phyloP scores from a whole-genome alignment of 2,797 vertebrate species.

The Hemitrygon akajei region DNA sequence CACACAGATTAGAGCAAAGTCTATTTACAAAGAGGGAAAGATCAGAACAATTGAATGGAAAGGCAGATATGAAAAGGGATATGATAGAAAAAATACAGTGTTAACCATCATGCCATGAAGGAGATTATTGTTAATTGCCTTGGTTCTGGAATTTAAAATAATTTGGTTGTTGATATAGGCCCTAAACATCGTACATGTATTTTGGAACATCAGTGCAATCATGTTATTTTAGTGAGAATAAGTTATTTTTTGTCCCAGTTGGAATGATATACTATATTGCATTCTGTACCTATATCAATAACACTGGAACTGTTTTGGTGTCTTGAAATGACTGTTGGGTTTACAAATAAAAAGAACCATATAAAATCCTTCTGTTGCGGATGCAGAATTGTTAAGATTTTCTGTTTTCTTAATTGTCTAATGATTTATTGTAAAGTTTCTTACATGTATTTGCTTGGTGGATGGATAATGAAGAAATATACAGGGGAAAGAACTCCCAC shows the following conservation, averaged over 20 bases:
- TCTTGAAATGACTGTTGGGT: neutral
- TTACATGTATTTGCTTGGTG: neutral
- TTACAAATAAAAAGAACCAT: neutral
- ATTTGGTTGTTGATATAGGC: neutral
- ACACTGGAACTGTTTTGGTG: neutral
- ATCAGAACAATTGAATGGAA: neutral
- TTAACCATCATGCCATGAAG: neutral
- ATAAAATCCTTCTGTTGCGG: neutral
- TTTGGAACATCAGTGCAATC: neutral
- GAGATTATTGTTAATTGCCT: neutral
- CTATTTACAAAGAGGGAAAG: neutral
- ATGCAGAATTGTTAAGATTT: neutral
- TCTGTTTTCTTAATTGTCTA: neutral
- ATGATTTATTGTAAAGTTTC: neutral
- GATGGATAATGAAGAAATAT: neutral
- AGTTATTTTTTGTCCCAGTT: neutral
- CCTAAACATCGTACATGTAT: neutral
- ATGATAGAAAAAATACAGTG: neutral
- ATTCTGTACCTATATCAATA: neutral
- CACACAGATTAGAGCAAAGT: neutral
- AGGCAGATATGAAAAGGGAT: neutral
- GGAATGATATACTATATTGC: neutral
- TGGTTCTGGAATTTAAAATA: neutral
- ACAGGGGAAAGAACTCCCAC: neutral
- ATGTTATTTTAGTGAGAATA: neutral